Evolutionary conservation across 2,797 vertebrate genomes (phyloP), one percentile per base, ranked within the genome.

Genomic region (Etheostoma nigrum): DNA sequence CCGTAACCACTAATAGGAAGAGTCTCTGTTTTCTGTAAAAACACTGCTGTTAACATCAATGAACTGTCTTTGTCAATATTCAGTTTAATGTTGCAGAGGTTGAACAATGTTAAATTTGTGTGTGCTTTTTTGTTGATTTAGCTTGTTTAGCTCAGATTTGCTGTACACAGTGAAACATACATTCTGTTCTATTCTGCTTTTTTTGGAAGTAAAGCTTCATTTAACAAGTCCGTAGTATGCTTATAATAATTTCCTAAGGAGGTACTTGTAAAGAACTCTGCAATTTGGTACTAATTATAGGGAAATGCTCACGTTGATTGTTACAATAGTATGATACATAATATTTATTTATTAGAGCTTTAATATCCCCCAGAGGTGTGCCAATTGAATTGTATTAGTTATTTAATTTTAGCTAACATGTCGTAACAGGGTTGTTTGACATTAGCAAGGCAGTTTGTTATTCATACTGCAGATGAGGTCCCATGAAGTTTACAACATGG

Each of bases 41-140:
- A 83, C 23, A 16, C 48, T 55, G 44, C 9, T 68, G 18, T 48
- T n/a, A 40, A 62, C 21, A 33, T 30, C 8, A 44, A 53, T 60
- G 40, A 40, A 55, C 15, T 3, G 13, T 53, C 4, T 33, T 9
- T 23, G 7, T 33, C 19, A 36, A 36, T 18, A 4, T 49, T n/a
- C 5, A 8, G 33, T 53, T 23, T 10, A 51, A 40, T 12, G 13
- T 49, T 23, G 14, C 47, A 59, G 21, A 40, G 11, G 23, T 67
- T 61, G 0, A 67, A 49, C 54, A 15, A 30, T 47, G 47, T 49
- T 58, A 49, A 52, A 36, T 58, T 1, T 45, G 19, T 54, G 15
- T 64, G 21, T 33, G 18, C 27, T 18, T 55, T 5, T 66, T 27
- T 27, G n/a, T 58, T 59, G 33, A 4, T 27, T 55, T 30, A 55